Percentiles rank a stretch among this genome's conserved stretches.
These are phyloP conservation scores for Torymus auratus DNA, from an alignment of 2,888 invertebrate genomes.

Conservation along the genomic window DNA sequence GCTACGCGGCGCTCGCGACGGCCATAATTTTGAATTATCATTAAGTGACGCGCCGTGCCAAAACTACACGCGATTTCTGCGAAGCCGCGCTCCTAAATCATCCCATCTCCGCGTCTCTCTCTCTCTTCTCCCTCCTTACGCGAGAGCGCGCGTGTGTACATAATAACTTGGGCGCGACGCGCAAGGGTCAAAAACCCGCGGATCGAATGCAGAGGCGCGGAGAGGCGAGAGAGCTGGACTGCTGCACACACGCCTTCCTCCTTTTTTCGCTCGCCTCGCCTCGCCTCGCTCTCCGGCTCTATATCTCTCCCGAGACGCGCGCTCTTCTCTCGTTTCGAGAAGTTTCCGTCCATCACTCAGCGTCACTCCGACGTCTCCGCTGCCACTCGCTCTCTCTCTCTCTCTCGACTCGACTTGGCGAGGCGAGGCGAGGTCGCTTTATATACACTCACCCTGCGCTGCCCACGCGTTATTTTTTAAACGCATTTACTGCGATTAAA, in stretches of 20 bases:
- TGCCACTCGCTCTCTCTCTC: conserved; percentile 58
- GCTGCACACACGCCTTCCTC: background rate
- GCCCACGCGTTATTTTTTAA: background rate
- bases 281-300: conserved; percentile 26
- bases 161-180: conserved; percentile 64
- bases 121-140: conserved; percentile 35
- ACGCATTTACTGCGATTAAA: background rate
- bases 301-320: background rate
- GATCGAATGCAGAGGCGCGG: conserved; percentile 49
- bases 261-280: conserved; percentile 8
- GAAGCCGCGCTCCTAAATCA: conserved; percentile 52
- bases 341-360: conserved; percentile 72
- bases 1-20: conserved; percentile 8
- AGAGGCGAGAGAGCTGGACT: conserved; percentile 10
- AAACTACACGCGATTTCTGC: conserved; percentile 76
- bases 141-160: conserved; percentile 54
- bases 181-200: conserved; percentile 54
- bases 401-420: conserved; percentile 16
- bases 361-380: conserved; percentile 65
- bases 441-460: background rate
- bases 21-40: conserved; percentile 56
- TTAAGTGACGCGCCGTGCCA: conserved; percentile 62
- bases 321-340: conserved; percentile 59
- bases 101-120: conserved; percentile 34
- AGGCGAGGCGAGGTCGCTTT: background rate